Conservation (phyloP, 2,113 vertebrate genomes). For the Lasiurus cinereus region DNA sequence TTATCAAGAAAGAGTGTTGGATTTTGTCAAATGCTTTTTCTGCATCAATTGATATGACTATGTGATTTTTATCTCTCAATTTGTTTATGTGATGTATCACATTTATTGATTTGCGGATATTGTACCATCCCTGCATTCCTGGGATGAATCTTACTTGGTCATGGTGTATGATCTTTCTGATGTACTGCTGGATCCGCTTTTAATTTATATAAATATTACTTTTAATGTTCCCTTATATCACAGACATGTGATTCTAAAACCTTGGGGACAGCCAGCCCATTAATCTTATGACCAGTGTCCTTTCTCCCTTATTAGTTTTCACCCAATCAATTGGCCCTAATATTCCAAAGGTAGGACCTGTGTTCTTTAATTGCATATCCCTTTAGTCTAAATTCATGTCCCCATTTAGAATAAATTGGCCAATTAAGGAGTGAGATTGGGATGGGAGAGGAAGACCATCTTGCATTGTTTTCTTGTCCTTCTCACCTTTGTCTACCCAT, state of each 20-base stretch:
- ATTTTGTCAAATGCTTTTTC: too few relatives aligned
- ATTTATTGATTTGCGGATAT: too few relatives aligned
- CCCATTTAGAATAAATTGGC: background rate
- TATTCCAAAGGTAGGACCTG: background rate
- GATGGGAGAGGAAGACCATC: background rate
- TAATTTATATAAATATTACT: background rate
- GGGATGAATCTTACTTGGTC: too few relatives aligned
- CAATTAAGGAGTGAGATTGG: background rate
- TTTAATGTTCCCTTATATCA: background rate
- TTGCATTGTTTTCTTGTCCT: background rate
- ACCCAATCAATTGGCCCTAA: background rate
- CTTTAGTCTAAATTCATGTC: background rate
- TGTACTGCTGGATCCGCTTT: background rate
- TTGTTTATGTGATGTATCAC: too few relatives aligned
- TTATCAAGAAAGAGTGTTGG: too few relatives aligned
- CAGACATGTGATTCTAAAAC: background rate
- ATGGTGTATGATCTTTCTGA: too few relatives aligned
- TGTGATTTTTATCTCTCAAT: too few relatives aligned
- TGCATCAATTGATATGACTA: too few relatives aligned
- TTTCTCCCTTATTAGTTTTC: background rate
- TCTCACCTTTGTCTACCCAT: rapidly evolving
- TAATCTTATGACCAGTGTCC: background rate
- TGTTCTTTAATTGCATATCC: background rate
- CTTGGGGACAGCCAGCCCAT: background rate
- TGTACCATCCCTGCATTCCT: too few relatives aligned